Percentiles rank a stretch among this genome's conserved stretches.
Evolutionary conservation across 2,113 vertebrate species (phyloP).

Genomic region (Microcebus murinus): DNA sequence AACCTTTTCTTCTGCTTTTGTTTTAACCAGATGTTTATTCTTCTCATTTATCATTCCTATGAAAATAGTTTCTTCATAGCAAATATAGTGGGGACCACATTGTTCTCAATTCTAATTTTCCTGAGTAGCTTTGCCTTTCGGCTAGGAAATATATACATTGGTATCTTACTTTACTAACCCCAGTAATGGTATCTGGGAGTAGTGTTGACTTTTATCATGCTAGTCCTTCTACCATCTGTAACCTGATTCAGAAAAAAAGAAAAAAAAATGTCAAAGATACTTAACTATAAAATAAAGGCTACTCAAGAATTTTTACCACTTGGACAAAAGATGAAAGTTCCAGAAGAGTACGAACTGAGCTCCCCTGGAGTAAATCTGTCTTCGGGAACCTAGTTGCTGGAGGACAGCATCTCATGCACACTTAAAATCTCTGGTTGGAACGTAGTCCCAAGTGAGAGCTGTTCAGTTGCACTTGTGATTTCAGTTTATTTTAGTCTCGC

Average conservation of each 20-base stretch:
- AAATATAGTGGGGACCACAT: not conserved
- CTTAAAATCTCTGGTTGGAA: not conserved
- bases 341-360: not conserved
- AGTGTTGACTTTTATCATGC: not conserved
- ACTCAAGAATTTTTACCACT: not conserved
- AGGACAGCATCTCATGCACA: not conserved
- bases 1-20: not conserved
- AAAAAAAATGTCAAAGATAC: not conserved
- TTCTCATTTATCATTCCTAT: not conserved
- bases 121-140: not conserved
- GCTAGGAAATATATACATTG: not conserved
- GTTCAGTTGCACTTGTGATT: not conserved
- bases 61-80: not conserved
- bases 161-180: not conserved
- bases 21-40: not conserved
- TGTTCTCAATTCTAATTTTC: not conserved
- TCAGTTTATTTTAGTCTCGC: conserved; percentile 51
- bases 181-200: not conserved
- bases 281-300: not conserved
- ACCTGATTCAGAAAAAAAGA: not conserved
- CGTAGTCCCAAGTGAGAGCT: not conserved
- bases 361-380: rapidly evolving
- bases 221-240: not conserved
- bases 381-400: not conserved
- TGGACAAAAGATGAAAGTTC: not conserved